Evolutionary conservation across 37 sponge, comb jelly and placozoan species (phyloP).

Genomic region (Axinella damicornis): DNA sequence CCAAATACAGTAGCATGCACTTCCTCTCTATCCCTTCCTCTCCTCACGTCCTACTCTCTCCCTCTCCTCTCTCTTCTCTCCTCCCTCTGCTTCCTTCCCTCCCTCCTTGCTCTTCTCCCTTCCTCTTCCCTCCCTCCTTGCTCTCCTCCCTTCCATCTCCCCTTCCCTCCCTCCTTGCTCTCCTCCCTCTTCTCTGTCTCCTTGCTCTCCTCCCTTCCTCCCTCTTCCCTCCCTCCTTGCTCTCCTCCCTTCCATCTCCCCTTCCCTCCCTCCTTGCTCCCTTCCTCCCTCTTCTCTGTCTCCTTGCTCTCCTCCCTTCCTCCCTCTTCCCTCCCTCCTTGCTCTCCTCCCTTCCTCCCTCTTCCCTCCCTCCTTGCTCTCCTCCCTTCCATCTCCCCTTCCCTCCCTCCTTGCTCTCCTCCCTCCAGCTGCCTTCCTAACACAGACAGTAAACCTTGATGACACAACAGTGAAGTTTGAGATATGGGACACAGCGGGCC

Average conservation of each 20-base stretch:
- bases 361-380: background rate
- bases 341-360: no score
- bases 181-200: no score
- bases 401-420: background rate
- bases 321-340: background rate
- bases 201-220: no score
- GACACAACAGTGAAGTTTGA: conserved; percentile 99
- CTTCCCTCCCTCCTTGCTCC: conserved; percentile 16
- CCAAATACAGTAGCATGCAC: no score
- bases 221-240: background rate
- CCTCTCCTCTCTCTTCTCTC: no score
- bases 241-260: conserved; percentile 9
- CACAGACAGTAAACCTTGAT: conserved; percentile 97
- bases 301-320: background rate
- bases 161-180: no score
- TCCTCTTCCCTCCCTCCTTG: no score
- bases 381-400: background rate
- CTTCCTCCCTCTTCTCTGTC: background rate
- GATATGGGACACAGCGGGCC: conserved; percentile 99
- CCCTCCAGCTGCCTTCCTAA: conserved; percentile 95
- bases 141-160: no score
- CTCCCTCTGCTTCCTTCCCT: no score
- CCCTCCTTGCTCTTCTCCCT: no score
- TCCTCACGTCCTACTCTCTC: no score
- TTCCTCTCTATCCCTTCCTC: no score